phyloP scores from a whole-genome alignment of 2,797 vertebrate species.

The Notoglanidium macrostoma region DNA sequence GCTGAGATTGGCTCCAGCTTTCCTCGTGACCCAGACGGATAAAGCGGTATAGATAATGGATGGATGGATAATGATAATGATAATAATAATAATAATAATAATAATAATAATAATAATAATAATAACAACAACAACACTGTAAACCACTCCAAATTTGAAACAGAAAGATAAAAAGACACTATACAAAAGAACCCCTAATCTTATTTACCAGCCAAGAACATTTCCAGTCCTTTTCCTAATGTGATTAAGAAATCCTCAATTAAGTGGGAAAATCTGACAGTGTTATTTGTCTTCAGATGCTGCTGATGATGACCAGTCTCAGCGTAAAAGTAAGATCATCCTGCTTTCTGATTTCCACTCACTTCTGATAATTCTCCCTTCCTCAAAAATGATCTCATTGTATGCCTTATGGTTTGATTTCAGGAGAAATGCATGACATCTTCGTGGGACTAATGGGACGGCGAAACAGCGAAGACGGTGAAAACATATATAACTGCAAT shows the following conservation, averaged over 20 bases:
- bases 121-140: background rate
- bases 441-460: conserved; percentile 97
- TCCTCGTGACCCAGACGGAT: too few relatives aligned
- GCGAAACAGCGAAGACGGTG: conserved; percentile 73
- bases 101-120: background rate
- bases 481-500: background rate
- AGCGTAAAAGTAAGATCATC: conserved; percentile 86
- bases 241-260: background rate
- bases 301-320: conserved; percentile 62
- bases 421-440: conserved; percentile 94
- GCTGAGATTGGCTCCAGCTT: too few relatives aligned
- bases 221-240: conserved; percentile 2
- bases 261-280: background rate
- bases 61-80: too few relatives aligned
- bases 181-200: background rate
- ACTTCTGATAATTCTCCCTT: background rate
- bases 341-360: background rate
- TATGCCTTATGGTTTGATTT: conserved; percentile 41
- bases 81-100: background rate
- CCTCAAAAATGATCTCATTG: background rate
- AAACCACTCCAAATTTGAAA: background rate
- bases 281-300: conserved; percentile 68
- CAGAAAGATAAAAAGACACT: background rate
- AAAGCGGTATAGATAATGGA: too few relatives aligned
- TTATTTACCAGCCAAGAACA: background rate